Evolutionary conservation across 2,113 vertebrate genomes (phyloP).

Genomic region (Odocoileus hemionus): DNA sequence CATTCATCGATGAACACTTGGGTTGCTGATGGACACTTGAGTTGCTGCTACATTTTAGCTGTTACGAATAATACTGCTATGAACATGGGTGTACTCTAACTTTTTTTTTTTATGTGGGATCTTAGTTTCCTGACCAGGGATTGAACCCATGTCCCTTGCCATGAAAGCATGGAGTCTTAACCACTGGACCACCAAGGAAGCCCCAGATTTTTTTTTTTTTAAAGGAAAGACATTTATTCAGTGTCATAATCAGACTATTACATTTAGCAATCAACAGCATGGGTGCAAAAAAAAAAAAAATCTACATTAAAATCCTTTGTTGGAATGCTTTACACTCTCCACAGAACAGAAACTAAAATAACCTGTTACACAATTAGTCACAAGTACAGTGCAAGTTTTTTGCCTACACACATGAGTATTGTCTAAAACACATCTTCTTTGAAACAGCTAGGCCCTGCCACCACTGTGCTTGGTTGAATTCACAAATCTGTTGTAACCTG

Average conservation of each 20-base stretch:
- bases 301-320: neutral
- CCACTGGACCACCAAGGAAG: neutral
- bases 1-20: neutral
- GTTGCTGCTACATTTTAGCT: neutral
- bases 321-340: neutral
- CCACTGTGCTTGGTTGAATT: constrained; percentile 91
- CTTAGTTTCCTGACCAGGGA: neutral
- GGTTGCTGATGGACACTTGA: neutral
- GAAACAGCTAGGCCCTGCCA: neutral
- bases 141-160: neutral
- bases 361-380: neutral
- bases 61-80: neutral
- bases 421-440: neutral
- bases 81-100: neutral
- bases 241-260: neutral
- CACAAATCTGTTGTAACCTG: constrained; percentile 94
- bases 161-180: neutral
- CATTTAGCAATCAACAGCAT: neutral
- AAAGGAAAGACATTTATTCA: neutral
- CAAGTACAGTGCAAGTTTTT: neutral
- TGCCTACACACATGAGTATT: neutral
- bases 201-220: neutral
- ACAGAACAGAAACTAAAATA: neutral
- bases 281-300: neutral
- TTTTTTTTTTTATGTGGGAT: neutral